These are phyloP conservation scores for Chunga burmeisteri DNA, from an alignment of 2,113 vertebrate species.

Conservation along the genomic window DNA sequence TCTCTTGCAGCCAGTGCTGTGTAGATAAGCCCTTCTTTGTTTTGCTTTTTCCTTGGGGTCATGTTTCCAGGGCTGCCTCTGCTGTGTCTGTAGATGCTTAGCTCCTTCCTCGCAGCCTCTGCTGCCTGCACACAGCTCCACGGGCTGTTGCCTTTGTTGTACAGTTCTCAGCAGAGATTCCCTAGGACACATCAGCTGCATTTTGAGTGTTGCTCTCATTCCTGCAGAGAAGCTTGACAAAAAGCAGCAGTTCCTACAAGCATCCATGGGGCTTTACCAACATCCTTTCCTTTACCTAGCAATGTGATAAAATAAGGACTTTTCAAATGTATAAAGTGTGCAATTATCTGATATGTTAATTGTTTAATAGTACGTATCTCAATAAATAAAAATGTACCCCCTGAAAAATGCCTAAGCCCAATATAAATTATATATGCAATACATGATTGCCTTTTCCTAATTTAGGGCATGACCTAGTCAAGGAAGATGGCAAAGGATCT, in stretches of 20 bases:
- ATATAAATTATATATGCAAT: neutral
- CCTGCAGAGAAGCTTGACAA: neutral
- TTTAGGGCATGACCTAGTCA: neutral
- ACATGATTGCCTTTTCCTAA: neutral
- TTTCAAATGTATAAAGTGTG: neutral
- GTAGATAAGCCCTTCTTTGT: neutral
- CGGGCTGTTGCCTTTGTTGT: neutral
- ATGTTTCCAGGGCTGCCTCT: neutral
- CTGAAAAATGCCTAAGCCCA: neutral
- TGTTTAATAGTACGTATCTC: neutral
- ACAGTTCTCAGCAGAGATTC: neutral
- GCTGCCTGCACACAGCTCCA: neutral
- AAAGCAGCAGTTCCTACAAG: neutral
- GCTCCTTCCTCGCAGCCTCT: neutral
- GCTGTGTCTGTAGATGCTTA: neutral
- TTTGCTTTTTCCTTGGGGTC: neutral
- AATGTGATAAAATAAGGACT: neutral
- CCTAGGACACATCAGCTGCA: neutral
- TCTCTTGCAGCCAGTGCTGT: neutral
- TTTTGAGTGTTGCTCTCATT: neutral
- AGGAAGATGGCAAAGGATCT: neutral
- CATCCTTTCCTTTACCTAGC: neutral
- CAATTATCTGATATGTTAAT: neutral
- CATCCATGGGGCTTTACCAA: neutral
- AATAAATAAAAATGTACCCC: neutral